Base-by-base conservation (phyloP, 2,797 vertebrate genomes). In the Fringilla coelebs region DNA sequence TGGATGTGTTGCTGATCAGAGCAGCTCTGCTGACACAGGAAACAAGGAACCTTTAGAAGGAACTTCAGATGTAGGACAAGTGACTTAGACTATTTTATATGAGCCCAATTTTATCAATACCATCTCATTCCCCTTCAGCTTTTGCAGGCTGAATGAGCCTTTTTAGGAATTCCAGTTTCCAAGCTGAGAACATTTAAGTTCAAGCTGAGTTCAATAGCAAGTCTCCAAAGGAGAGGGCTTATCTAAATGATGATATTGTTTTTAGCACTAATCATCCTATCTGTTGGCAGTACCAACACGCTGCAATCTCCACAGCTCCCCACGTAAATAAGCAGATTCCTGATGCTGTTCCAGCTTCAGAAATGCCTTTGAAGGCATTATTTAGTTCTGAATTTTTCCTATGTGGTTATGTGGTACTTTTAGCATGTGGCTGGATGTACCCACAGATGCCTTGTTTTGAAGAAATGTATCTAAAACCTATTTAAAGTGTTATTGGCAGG, bases 321-420 rank as follows among this genome's bases (percentile, higher is more conserved):
- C 96, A 89, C 61, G 8, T 96, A 97, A 98, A 97, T 96, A 97
- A 97, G 95, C 95, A 97, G 95, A 98, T 97, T 98, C 97, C 97
- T 98, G 97, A 96, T 94, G 90, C 74, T 2, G 91, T 95, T 97
- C 97, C 97, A 97, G 88, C 73, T 91, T 68, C 79, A 97, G 86
- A 96, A 96, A 96, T 96, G 96, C 96, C 96, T 97, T 93, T 97
- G 96, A 96, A 97, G 94, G 78, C 84, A 76, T 94, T 90, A 94
- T 92, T 95, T 65, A 90, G 77, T 65, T 74, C 81, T 58, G 57
- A 87, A 46, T 87, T 97, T 96, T 94, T 78, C 74, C 76, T 93
- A 2, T 38, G 28, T 77, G 28, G 72, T 71, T 88, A 32, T 94
- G 79, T 32, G 90, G 84, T 92, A 22, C 79, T 89, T 89, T 5